Evolutionary conservation across 35 echinoderm and acorn worm genomes (phyloP).

Genomic region (Stichopus chloronotus): DNA sequence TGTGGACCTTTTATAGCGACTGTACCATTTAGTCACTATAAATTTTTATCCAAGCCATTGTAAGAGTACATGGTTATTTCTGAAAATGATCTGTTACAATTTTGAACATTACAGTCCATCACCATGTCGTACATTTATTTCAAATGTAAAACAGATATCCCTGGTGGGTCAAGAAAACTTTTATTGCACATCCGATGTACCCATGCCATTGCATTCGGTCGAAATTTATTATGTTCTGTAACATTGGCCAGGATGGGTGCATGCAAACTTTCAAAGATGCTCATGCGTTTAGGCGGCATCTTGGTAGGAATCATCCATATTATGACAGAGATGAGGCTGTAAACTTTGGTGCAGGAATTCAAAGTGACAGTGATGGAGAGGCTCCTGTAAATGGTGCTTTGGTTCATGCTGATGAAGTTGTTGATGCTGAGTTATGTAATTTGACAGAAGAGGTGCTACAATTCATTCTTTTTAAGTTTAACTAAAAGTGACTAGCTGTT

Average conservation of each 20-base stretch:
- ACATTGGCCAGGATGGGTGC: conserved; percentile 69
- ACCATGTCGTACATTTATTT: not conserved
- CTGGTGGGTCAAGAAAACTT: not conserved
- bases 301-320: conserved; percentile 1
- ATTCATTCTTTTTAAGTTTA: too few species aligned
- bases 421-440: not conserved
- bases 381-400: not conserved
- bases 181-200: not conserved
- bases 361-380: not conserved
- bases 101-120: too few species aligned
- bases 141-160: not conserved
- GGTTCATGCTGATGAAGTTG: not conserved
- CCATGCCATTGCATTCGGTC: not conserved
- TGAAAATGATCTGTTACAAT: too few species aligned
- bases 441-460: not conserved
- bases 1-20: not conserved
- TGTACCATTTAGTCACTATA: not conserved
- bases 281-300: conserved; percentile 38
- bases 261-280: conserved; percentile 54
- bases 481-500: too few species aligned
- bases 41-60: not conserved
- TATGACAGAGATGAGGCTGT: not conserved
- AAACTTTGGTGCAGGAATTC: not conserved
- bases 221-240: not conserved
- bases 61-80: not conserved